Conservation (phyloP, 2,888 invertebrate genomes). For the Andrena hattorfiana region DNA sequence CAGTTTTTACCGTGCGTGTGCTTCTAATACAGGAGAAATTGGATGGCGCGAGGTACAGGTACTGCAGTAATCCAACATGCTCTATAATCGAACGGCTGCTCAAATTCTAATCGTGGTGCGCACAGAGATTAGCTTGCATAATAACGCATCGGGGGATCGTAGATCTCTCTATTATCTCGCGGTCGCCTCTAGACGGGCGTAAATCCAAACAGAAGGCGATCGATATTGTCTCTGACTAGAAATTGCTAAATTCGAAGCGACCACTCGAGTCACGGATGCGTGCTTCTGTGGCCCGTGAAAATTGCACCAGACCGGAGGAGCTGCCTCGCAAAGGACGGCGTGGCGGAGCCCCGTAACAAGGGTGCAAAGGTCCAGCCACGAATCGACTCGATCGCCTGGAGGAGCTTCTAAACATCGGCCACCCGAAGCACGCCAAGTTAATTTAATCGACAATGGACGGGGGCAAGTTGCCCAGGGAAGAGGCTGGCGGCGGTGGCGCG, state of each 20-base stretch:
- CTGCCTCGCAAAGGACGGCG: not conserved
- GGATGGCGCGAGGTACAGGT: too few species aligned
- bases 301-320: too few species aligned
- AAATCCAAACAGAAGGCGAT: slow-evolving; percentile 14
- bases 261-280: too few species aligned
- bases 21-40: too few species aligned
- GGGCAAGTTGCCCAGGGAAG: slow-evolving; percentile 11
- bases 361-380: slow-evolving; percentile 2
- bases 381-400: slow-evolving; percentile 6
- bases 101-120: slow-evolving; percentile 12
- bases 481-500: slow-evolving; percentile 21
- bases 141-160: not conserved
- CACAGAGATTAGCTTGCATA: slow-evolving; percentile 29
- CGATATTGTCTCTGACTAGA: not conserved
- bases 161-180: not conserved
- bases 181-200: slow-evolving; percentile 8
- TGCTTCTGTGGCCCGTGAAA: too few species aligned
- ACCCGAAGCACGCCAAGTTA: slow-evolving; percentile 20
- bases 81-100: slow-evolving; percentile 20
- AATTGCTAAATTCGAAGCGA: too few species aligned
- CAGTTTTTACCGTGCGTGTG: not conserved
- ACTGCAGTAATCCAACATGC: not conserved
- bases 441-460: slow-evolving; percentile 37
- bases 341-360: slow-evolving; percentile 5
- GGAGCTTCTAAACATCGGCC: not conserved